Evolutionary conservation across 2,888 invertebrate genomes (phyloP), one percentile per base, ranked within the genome.

Genomic region (Plebejus argus): DNA sequence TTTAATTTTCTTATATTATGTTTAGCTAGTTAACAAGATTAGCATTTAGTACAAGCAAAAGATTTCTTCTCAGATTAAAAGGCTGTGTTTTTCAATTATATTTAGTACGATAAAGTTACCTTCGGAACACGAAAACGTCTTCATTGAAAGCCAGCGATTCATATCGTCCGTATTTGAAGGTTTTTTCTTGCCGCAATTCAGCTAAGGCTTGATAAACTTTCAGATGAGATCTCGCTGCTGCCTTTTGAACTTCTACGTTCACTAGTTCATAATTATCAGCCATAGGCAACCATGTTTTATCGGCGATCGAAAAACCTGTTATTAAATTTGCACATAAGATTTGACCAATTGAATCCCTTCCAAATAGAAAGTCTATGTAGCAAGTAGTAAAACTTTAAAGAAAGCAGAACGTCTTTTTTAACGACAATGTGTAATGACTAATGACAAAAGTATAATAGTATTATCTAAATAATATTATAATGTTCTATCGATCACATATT

Each of bases 231-330:
- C 90, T 89, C 0, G 86, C 84, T 0, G 88, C 87, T 7, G 84
- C 83, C 78, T 86, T 91, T 85, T 97, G 95, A 0, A 85, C 90
- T 79, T 93, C 92, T 0, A 96, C 94, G 83, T 97, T 97, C 45
- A 95, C 84, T 0, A 84, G 90, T 81, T 90, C 89, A 83, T 96
- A 96, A 80, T 96, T 95, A 0, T 94, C 89, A 76, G 96, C 94
- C 0, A 97, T 95, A 1, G 96, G 96, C 12, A 97, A 85, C 97
- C 97, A 97, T 0, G 96, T 95, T 3, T 87, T 89, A 0, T 89
- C 90, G 10, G 88, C 92, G 0, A 87, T 91, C 0, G 96, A 95
- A 84, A 97, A 97, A 15, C 96, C 96, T 92, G 8, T 61, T 61
- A 12, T 12, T 4, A 23, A 18, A 56, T 1, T 6, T 10, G 8